Evolutionary conservation across 2,113 vertebrate genomes (phyloP).

Genomic region (Labeo rohita): DNA sequence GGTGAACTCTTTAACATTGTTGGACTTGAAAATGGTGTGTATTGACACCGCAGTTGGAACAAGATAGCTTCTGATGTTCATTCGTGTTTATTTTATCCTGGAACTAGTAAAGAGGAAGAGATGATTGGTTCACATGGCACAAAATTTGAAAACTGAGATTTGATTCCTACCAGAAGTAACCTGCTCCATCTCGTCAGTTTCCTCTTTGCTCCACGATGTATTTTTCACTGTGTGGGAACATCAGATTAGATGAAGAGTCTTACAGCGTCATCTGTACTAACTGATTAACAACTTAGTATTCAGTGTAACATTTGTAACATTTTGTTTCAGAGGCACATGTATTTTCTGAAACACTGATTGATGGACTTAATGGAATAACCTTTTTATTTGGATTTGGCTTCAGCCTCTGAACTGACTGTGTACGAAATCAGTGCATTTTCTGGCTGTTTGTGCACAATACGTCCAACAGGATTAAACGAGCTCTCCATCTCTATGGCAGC

Average conservation of each 20-base stretch:
- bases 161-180: too few species aligned
- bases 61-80: too few species aligned
- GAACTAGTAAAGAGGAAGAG: too few species aligned
- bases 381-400: slow-evolving; percentile 26
- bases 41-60: too few species aligned
- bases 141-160: too few species aligned
- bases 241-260: background rate
- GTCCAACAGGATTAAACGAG: background rate
- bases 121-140: too few species aligned
- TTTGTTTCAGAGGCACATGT: background rate
- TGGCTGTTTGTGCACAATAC: background rate
- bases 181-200: too few species aligned
- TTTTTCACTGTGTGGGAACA: background rate
- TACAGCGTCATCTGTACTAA: background rate
- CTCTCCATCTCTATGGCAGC: background rate
- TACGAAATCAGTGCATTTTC: background rate
- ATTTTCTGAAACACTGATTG: background rate
- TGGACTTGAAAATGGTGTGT: too few species aligned
- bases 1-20: too few species aligned
- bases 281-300: background rate
- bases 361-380: background rate
- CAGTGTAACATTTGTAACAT: slow-evolving; percentile 9
- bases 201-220: too few species aligned
- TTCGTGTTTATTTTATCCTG: too few species aligned
- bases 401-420: background rate